A percentile compares a stretch with the other conserved stretches of the same genome.
phyloP scores from a whole-genome alignment of 2,113 vertebrate species.

The Podilymbus podiceps region DNA sequence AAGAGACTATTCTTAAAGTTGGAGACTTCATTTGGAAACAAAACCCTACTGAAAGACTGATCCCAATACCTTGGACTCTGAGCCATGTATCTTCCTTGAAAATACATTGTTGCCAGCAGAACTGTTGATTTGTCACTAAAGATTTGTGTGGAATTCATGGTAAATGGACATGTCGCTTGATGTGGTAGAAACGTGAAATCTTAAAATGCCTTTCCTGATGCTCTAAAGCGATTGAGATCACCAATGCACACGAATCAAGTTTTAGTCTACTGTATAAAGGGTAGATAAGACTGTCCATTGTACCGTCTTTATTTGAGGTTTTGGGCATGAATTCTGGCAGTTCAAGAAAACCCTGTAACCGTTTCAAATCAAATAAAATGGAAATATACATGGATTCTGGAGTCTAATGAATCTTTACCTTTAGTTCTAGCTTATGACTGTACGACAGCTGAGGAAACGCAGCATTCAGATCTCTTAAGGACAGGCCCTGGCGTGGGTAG shows the following conservation, averaged over 20 bases:
- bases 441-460: not conserved
- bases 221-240: slow-evolving; percentile 48
- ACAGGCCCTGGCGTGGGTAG: not conserved
- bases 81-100: slow-evolving; percentile 57
- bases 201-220: slow-evolving; percentile 21
- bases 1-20: slow-evolving; percentile 30
- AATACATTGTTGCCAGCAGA: slow-evolving; percentile 47
- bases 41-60: slow-evolving; percentile 37
- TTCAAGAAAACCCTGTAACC: slow-evolving; percentile 75
- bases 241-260: slow-evolving; percentile 58
- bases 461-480: not conserved
- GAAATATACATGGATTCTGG: slow-evolving; percentile 59
- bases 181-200: slow-evolving; percentile 57
- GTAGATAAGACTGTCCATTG: slow-evolving; percentile 73
- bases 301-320: slow-evolving; percentile 67
- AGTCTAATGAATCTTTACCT: slow-evolving; percentile 44
- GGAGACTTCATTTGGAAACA: slow-evolving; percentile 57
- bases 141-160: slow-evolving; percentile 32
- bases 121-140: slow-evolving; percentile 32
- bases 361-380: slow-evolving; percentile 79
- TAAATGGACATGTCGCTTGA: slow-evolving; percentile 39
- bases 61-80: slow-evolving; percentile 48
- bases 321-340: slow-evolving; percentile 73
- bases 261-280: slow-evolving; percentile 65
- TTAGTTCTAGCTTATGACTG: not conserved